Base-by-base conservation (phyloP, 2,797 vertebrate species). In the Calcarius lapponicus region DNA sequence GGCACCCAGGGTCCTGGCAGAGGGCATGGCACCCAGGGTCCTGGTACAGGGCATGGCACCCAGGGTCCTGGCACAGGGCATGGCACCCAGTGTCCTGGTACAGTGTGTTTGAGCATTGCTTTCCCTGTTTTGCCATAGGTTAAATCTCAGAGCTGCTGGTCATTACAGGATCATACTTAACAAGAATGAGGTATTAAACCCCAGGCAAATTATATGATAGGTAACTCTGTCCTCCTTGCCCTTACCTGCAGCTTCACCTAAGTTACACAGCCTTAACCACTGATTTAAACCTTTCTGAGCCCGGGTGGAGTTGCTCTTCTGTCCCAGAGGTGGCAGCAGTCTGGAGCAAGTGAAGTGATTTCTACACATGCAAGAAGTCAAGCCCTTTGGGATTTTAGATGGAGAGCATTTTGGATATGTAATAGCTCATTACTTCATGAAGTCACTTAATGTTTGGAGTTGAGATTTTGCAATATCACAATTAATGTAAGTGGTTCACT, bases 321-420 rank as follows among this genome's bases (percentile, higher is more conserved):
- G 70, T 76, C 67, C 83, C 78, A 67, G 78, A 87, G 90, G 28
- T 85, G 86, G 78, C 79, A 88, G 91, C 75, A 92, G 47, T 80
- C 70, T 69, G 75, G 72, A 90, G 62, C 22, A 12, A 80, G 31
- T 80, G 54, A 62, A 91, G 12, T 75, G 43, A 79, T 94, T 88
- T 80, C 75, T 72, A 7, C 26, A 13, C 28, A 22, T 24, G n/a
- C 40, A 79, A 66, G 43, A 48, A 90, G 24, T 87, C 72, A 89
- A 88, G 26, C 51, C 47, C 47, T 79, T 75, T 73, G 56, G 67
- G 36, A 58, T 82, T 92, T 86, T 65, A 81, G 38, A 40, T 67
- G 43, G 57, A 75, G 17, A 61, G 4, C 50, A 13, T 38, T 73
- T 36, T 54, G 56, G 47, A 87, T 89, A 75, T 81, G 25, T 78